A percentile compares a stretch with the other conserved stretches of the same genome.
Conservation (phyloP, 2,113 vertebrate species). For the Phalacrocorax pelagicus region DNA sequence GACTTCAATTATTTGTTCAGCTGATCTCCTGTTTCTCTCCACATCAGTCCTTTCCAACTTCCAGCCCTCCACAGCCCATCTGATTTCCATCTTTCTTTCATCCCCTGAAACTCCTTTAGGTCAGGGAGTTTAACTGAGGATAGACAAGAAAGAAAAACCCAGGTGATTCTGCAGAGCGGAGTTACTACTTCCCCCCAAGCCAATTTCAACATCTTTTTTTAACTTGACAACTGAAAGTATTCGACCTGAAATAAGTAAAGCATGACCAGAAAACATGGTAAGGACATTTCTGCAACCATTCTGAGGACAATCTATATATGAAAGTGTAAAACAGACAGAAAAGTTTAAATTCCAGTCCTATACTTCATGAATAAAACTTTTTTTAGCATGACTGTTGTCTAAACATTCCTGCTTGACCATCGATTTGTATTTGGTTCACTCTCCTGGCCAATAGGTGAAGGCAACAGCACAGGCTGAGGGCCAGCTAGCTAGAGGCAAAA, state of each 20-base stretch:
- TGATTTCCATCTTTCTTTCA: not conserved
- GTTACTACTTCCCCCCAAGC: not conserved
- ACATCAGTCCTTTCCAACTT: not conserved
- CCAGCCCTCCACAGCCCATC: not conserved
- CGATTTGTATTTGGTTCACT: not conserved
- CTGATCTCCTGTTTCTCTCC: not conserved
- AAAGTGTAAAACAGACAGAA: not conserved
- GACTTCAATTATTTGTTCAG: not conserved
- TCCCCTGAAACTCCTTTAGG: not conserved
- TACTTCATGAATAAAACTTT: not conserved
- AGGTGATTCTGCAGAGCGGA: not conserved
- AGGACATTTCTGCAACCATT: not conserved
- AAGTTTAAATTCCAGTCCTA: not conserved
- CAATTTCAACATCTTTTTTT: not conserved
- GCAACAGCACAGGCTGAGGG: not conserved
- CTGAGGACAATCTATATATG: not conserved
- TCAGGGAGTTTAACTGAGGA: not conserved
- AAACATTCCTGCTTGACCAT: not conserved
- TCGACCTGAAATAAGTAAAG: not conserved
- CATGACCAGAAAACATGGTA: not conserved
- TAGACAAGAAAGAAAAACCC: not conserved
- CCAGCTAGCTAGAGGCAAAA: not conserved
- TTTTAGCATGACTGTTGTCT: not conserved
- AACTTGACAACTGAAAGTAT: not conserved
- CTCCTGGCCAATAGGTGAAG: not conserved